Evolutionary conservation across 2,113 vertebrate genomes (phyloP), one percentile per base, ranked within the genome.

Genomic region (Bostrychus sinensis): DNA sequence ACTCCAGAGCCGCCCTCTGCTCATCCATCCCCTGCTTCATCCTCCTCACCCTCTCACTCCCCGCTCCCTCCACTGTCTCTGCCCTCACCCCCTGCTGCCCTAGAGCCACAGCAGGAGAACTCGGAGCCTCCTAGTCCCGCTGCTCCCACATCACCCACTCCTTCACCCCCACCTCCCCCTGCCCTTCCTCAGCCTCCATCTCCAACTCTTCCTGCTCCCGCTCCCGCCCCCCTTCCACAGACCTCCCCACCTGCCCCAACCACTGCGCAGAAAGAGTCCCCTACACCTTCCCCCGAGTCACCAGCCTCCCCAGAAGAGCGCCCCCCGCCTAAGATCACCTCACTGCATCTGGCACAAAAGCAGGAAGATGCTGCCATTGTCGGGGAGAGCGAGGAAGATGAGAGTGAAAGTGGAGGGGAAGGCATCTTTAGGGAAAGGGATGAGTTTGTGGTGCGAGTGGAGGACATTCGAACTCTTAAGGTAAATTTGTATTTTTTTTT

Each of bases 361-460:
- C 95, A 97, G 79, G 94, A 93, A 43, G 94, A 94, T 0, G 95
- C 94, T 0, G 95, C 95, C n/a, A 93, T 97, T 9, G 93, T 91
- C 1, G 95, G 94, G 2, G 95, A 97, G 87, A 96, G 94, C 0
- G 95, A 96, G 66, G 95, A 96, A 46, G 94, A 95, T 28, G 94
- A 95, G 1, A 93, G 92, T 0, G 95, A 96, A 86, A 97, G 95
- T 1, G 93, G 94, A 0, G 95, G 95, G 0, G 95, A 96, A 72
- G 95, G 95, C 10, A 96, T 96, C 84, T 97, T 96, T 85, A 90
- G 95, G 2, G 95, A 96, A 74, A 90, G 95, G 0, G 95, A 97
- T 7, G 95, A 97, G 81, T 97, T 97, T 54, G 95, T 96, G 63
- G 95, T 97, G 64, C 93, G 95, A 0, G 94, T 94, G 0, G 95